Base-by-base conservation (phyloP, 2,113 vertebrate genomes). In the Diphyllodes magnificus region DNA sequence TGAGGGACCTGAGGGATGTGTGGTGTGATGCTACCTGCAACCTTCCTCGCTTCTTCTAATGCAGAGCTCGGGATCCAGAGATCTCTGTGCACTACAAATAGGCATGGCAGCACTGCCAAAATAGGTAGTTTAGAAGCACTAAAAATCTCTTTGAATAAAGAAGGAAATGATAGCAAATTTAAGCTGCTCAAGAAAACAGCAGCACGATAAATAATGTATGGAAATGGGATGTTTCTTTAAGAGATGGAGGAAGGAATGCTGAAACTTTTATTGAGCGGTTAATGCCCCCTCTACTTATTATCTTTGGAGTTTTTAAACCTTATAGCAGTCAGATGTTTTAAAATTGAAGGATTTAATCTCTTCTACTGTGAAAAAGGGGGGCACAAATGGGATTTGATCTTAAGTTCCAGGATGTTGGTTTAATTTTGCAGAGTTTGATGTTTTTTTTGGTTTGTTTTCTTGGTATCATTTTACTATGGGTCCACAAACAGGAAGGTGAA, bases 221-320 rank as follows among this genome's bases (percentile, higher is more conserved):
- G 57, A 87, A 95, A 89, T 88, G 18, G 18, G 39, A 60, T 85
- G 37, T 91, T 91, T 93, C 86, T 91, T 92, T 72, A 87, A 79
- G 54, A 87, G 37, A 69, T 28, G 31, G 72, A 78, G n/a, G 73
- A 84, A 89, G 61, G 70, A 70, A 76, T 28, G 24, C 50, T 80
- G 66, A 93, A 85, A 70, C 18, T 92, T 90, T 94, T 92, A 77
- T 73, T 69, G 76, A 90, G 79, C 78, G 73, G 66, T 72, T 82
- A 95, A 91, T 94, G 75, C 42, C 20, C 60, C 66, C 64, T 77
- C 53, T 85, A 45, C 63, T 86, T 91, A 88, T 24, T 68, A 90
- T 63, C 54, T 80, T 86, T 23, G 30, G 42, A 88, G 30, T 77
- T 93, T 87, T 79, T 40, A 86, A 90, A 80, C 35, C 25, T 75